These are phyloP conservation scores for Alethe castanea DNA, from an alignment of 2,113 vertebrate genomes.

Conservation along the genomic window DNA sequence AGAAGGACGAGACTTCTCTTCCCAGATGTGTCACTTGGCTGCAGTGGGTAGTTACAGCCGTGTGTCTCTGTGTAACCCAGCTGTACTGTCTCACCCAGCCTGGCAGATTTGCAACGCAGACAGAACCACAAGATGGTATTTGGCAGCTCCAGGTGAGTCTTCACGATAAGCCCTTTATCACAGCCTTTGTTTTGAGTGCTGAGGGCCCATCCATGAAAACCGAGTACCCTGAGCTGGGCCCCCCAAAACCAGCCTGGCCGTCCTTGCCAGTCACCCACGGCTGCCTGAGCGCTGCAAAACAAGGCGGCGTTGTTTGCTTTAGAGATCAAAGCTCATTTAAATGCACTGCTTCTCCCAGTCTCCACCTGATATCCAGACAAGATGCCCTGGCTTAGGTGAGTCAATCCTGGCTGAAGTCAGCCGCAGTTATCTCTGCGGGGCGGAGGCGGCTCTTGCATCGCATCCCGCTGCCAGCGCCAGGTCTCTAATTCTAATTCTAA, in stretches of 20 bases:
- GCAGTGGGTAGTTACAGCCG: not conserved
- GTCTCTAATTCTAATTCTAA: not conserved
- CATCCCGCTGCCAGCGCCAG: not conserved
- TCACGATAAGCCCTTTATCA: not conserved
- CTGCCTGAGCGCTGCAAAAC: not conserved
- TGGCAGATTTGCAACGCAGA: not conserved
- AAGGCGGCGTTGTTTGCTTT: not conserved
- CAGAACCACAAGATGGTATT: not conserved
- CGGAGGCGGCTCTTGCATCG: not conserved
- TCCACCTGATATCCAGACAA: conserved; percentile 27
- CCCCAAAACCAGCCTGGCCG: not conserved
- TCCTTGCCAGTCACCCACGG: not conserved
- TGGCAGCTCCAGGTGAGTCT: not conserved
- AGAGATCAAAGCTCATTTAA: conserved; percentile 16
- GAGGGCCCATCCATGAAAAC: not conserved
- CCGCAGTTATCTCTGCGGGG: not conserved
- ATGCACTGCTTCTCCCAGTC: not conserved
- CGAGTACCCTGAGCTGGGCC: rapidly evolving
- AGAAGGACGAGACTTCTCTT: not conserved
- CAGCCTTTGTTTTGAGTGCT: not conserved
- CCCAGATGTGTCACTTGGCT: not conserved
- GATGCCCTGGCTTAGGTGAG: conserved; percentile 26
- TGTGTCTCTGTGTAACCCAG: not conserved
- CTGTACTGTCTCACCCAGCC: not conserved
- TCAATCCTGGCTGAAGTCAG: not conserved